phyloP scores from a whole-genome alignment of 2,797 vertebrate genomes.

The Peromyscus nudipes region DNA sequence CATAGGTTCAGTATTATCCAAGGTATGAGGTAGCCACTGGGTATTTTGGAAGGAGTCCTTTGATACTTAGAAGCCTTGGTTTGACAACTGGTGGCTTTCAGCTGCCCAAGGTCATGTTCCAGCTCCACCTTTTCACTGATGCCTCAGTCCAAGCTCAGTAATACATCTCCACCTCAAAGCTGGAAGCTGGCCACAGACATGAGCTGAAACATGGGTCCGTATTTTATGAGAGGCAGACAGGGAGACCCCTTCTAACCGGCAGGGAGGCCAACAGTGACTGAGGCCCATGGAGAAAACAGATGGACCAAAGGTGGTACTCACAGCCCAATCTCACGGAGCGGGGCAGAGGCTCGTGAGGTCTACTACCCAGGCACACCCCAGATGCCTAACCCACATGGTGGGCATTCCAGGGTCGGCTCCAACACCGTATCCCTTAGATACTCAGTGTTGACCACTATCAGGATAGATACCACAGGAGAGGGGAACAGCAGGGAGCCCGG shows the following conservation, averaged over 20 bases:
- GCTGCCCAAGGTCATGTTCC: conserved; percentile 9
- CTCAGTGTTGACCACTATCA: not conserved
- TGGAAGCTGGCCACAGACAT: not conserved
- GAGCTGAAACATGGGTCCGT: not conserved
- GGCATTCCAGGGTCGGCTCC: not conserved
- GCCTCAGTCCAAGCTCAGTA: not conserved
- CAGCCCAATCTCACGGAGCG: not conserved
- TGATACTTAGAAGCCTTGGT: not conserved
- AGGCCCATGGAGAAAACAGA: not conserved
- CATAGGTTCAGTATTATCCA: no score
- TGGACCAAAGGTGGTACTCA: not conserved
- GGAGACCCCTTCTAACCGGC: not conserved
- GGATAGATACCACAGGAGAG: not conserved
- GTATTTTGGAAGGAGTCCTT: not conserved
- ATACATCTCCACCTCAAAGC: not conserved
- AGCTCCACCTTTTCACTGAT: not conserved
- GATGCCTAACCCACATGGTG: not conserved
- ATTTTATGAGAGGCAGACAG: not conserved
- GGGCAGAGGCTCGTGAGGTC: not conserved
- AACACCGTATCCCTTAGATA: not conserved
- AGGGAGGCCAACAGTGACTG: not conserved
- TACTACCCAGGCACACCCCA: not conserved
- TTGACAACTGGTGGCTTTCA: not conserved
- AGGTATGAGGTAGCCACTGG: not conserved
- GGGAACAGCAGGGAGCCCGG: not conserved